phyloP scores from a whole-genome alignment of 2,888 invertebrate genomes.

The Conus canariensis region DNA sequence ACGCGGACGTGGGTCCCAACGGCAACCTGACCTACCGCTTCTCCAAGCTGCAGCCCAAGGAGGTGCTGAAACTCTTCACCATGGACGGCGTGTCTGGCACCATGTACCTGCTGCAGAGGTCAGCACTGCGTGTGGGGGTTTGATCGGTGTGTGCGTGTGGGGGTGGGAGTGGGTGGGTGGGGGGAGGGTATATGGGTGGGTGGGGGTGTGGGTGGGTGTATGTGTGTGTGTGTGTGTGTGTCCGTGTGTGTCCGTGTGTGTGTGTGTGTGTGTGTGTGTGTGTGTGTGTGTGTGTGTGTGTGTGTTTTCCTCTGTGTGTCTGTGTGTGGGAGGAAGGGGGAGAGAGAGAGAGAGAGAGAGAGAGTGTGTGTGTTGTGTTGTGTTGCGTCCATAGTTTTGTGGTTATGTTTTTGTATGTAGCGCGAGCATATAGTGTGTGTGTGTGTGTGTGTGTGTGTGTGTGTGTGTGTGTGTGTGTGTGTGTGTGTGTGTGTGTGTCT shows the following conservation, averaged over 20 bases:
- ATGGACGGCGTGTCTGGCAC: constrained; percentile 44
- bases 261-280: neutral
- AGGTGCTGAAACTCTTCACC: constrained; percentile 45
- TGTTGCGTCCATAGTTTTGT: neutral
- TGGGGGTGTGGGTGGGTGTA: neutral
- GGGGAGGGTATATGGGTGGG: neutral
- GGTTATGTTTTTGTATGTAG: neutral
- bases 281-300: neutral
- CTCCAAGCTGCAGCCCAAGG: constrained; percentile 48
- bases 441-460: neutral
- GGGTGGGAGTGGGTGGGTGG: neutral
- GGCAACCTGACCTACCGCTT: constrained; percentile 50
- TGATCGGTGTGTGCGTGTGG: neutral
- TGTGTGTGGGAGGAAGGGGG: neutral
- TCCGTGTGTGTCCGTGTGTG: neutral
- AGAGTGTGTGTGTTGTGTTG: neutral
- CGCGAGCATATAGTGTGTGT: neutral
- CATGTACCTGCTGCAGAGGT: constrained; percentile 45
- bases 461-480: neutral
- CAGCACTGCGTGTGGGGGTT: neutral
- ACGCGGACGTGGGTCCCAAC: constrained; percentile 48
- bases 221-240: neutral
- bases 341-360: neutral
- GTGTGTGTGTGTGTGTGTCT: too few relatives aligned
- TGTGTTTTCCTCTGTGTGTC: too few relatives aligned